phyloP scores from a whole-genome alignment of 2,113 vertebrate species.

The Larimichthys crocea region DNA sequence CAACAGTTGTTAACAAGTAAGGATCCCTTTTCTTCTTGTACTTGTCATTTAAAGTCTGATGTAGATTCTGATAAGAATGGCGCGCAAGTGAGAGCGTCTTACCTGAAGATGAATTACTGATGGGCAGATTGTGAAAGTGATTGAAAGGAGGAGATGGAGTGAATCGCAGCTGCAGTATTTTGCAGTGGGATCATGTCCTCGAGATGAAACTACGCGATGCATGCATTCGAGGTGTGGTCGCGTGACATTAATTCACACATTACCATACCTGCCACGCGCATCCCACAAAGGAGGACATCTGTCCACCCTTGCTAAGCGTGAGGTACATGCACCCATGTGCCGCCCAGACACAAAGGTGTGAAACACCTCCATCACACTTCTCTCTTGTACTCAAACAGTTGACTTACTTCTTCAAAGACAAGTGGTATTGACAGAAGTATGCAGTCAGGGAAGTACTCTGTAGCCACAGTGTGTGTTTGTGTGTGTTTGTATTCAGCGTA shows the following conservation, averaged over 20 bases:
- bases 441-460: constrained; percentile 25
- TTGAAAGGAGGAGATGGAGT: constrained; percentile 52
- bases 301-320: constrained; percentile 19
- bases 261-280: constrained; percentile 43
- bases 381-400: constrained; percentile 45
- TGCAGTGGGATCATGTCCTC: constrained; percentile 28
- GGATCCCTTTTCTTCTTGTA: neutral
- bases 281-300: constrained; percentile 42
- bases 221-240: constrained; percentile 16
- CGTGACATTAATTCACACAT: constrained; percentile 53
- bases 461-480: constrained; percentile 27
- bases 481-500: constrained; percentile 22
- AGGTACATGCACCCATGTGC: neutral
- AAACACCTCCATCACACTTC: constrained; percentile 41
- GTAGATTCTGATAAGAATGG: constrained; percentile 26
- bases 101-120: constrained; percentile 46
- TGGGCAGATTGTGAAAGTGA: constrained; percentile 53
- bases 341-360: constrained; percentile 20
- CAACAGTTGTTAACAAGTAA: neutral
- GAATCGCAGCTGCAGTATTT: constrained; percentile 33
- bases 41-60: constrained; percentile 41
- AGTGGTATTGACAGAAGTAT: constrained; percentile 55
- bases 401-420: constrained; percentile 54
- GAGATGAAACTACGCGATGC: neutral
- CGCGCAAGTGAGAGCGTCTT: neutral